Evolutionary conservation across 2,888 invertebrate genomes (phyloP).

Genomic region (Habroteleia sp.): DNA sequence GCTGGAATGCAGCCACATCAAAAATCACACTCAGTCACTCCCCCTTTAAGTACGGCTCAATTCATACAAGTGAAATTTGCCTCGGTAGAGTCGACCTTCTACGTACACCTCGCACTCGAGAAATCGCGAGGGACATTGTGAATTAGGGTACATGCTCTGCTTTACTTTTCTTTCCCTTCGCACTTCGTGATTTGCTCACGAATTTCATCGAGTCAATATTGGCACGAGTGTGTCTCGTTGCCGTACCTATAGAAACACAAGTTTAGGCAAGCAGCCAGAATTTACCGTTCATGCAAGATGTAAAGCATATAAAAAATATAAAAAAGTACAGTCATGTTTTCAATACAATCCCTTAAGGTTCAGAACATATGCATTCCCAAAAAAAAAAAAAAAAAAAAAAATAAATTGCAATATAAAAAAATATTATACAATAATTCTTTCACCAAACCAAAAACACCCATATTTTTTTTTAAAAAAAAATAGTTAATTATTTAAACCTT

Average conservation of each 20-base stretch:
- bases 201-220: constrained; percentile 65
- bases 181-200: constrained; percentile 58
- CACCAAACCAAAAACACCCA: too few relatives aligned
- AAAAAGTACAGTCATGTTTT: constrained; percentile 30
- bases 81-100: constrained; percentile 55
- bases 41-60: constrained; percentile 53
- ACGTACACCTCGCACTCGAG: constrained; percentile 54
- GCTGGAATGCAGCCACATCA: constrained; percentile 64
- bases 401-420: too few relatives aligned
- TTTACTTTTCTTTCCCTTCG: constrained; percentile 59
- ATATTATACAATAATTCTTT: too few relatives aligned
- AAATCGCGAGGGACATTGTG: constrained; percentile 60
- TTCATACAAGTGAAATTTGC: constrained; percentile 62
- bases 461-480: too few relatives aligned
- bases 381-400: too few relatives aligned
- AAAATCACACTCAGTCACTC: constrained; percentile 55
- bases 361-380: constrained; percentile 1
- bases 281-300: constrained; percentile 46
- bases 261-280: constrained; percentile 49
- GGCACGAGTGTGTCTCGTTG: constrained; percentile 56
- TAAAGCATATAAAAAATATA: constrained; percentile 27
- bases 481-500: too few relatives aligned
- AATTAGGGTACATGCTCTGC: constrained; percentile 51
- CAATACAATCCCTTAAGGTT: constrained; percentile 13
- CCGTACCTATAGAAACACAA: constrained; percentile 54